Conservation (phyloP, 2,113 vertebrate species). For the Macrotus californicus region DNA sequence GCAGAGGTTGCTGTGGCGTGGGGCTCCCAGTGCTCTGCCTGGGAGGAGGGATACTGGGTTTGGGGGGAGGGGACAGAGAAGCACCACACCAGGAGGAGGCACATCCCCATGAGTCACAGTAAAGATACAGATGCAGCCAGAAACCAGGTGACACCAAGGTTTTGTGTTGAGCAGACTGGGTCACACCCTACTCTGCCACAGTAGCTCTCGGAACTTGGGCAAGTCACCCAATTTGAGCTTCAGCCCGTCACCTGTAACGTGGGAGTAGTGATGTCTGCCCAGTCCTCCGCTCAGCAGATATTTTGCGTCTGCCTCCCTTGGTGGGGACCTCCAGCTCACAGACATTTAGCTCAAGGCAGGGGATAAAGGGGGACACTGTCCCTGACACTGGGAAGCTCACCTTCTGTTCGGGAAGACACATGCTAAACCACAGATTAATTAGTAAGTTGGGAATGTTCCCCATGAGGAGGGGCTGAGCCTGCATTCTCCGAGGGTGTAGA, state of each 20-base stretch:
- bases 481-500: not conserved
- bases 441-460: not conserved
- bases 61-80: not conserved
- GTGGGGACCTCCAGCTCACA: not conserved
- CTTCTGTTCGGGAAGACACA: not conserved
- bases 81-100: not conserved
- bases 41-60: not conserved
- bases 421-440: not conserved
- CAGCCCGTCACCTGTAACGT: not conserved
- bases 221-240: not conserved
- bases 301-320: not conserved
- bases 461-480: not conserved
- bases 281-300: not conserved
- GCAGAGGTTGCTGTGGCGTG: not conserved
- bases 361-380: not conserved
- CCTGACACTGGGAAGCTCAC: not conserved
- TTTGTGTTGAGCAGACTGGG: not conserved
- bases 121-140: not conserved
- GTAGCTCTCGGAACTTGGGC: not conserved
- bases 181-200: not conserved
- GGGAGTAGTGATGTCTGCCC: not conserved
- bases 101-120: fast-evolving
- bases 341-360: not conserved
- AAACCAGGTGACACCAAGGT: fast-evolving
- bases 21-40: not conserved